A percentile compares a stretch with the other conserved stretches of the same genome.
Conservation (phyloP, 2,113 vertebrate genomes). For the Calidris pygmaea region DNA sequence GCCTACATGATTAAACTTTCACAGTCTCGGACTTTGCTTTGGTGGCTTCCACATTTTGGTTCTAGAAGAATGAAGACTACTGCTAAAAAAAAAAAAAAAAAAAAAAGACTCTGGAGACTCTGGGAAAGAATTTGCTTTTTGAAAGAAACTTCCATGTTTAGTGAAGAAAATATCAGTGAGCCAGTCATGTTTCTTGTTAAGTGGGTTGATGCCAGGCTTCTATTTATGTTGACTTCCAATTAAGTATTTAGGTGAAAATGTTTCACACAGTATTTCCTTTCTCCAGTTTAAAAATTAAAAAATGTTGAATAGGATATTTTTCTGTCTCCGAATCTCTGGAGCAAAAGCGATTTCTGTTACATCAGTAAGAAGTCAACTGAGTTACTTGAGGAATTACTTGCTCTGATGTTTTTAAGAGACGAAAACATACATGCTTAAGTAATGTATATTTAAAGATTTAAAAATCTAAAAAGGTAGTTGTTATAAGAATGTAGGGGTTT, state of each 20-base stretch:
- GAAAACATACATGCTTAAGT: background rate
- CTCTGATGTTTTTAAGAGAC: background rate
- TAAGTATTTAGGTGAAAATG: constrained; percentile 61
- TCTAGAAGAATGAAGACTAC: background rate
- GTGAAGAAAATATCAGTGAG: background rate
- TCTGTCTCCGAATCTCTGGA: constrained; percentile 2
- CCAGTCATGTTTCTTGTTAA: background rate
- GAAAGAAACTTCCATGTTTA: background rate
- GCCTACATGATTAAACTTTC: background rate
- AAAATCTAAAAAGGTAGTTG: background rate
- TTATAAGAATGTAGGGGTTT: background rate
- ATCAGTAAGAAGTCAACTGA: background rate
- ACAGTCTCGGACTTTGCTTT: background rate
- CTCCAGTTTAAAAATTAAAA: constrained; percentile 48
- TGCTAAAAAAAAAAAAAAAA: background rate
- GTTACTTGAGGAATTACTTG: constrained; percentile 11
- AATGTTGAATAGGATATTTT: constrained; percentile 39
- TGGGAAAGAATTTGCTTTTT: background rate
- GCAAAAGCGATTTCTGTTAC: background rate
- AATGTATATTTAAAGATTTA: constrained; percentile 3
- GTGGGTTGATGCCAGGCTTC: constrained; percentile 13
- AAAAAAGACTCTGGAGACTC: background rate
- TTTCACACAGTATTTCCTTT: constrained; percentile 37
- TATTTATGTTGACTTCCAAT: constrained; percentile 25
- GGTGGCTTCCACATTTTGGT: background rate